A percentile compares a stretch with the other conserved stretches of the same genome.
Evolutionary conservation across 2,888 invertebrate species (phyloP).

Genomic region (Atrina japonica): DNA sequence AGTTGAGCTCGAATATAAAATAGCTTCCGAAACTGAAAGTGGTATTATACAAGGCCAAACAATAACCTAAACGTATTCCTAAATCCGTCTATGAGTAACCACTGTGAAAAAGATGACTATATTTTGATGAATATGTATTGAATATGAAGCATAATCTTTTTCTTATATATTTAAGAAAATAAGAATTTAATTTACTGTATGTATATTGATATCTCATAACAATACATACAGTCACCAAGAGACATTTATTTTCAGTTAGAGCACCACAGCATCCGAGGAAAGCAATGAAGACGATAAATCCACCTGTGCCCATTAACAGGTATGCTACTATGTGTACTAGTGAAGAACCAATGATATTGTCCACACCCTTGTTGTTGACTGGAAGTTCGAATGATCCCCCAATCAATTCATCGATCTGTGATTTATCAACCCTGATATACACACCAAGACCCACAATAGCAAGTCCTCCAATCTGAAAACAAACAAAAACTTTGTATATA

Average conservation of each 20-base stretch:
- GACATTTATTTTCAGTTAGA: constrained; percentile 35
- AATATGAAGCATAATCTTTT: no score
- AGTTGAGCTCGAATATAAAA: no score
- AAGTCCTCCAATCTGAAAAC: constrained; percentile 47
- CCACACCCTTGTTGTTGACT: constrained; percentile 37
- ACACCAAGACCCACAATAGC: constrained; percentile 41
- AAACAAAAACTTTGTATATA: no score
- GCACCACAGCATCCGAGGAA: constrained; percentile 52
- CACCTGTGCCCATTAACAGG: constrained; percentile 50
- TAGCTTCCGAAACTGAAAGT: no score
- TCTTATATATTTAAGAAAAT: no score
- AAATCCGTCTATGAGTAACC: no score
- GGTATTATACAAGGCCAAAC: no score
- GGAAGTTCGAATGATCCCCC: neutral
- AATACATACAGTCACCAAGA: constrained; percentile 45
- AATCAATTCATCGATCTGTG: constrained; percentile 43
- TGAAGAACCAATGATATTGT: constrained; percentile 33
- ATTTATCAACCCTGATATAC: constrained; percentile 39
- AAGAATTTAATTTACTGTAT: no score
- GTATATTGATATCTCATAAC: no score
- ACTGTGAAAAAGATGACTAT: no score
- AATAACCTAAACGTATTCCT: no score
- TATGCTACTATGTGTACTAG: constrained; percentile 47
- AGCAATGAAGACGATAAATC: constrained; percentile 44
- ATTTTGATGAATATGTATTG: no score